Evolutionary conservation across 2,797 vertebrate genomes (phyloP), one percentile per base, ranked within the genome.

Genomic region (Buphagus erythrorhynchus): DNA sequence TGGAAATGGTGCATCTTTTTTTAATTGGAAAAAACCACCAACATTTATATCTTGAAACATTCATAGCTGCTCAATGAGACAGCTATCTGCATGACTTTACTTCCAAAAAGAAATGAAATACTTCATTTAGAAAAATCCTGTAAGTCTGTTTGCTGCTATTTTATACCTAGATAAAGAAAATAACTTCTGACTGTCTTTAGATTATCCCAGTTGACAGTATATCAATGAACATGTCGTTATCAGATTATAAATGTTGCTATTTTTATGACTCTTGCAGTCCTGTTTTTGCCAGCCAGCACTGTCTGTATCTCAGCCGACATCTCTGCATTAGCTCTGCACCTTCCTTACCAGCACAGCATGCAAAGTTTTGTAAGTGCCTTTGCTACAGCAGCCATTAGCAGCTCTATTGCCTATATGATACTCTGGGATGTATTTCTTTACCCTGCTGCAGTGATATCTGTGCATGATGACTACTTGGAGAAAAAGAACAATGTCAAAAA

Each of bases 81-180:
- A 87, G 12, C 40, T 79, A n/a, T 63, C 71, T 67, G 22, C 46
- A 48, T 58, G 33, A n/a, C 18, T 68, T 93, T 87, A 24, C 40
- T 87, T 86, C 79, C 71, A 76, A 75, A 45, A 93, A 88, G 46
- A 57, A 46, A 19, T 29, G 13, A 49, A 77, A 62, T 71, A 25
- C 36, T 62, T 22, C 17, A 22, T 61, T 90, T 58, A 46, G 54
- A 49, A 84, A 95, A 90, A 38, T n/a, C 28, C 35, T 51, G 13
- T 49, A 63, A 90, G 84, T 26, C 29, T 68, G 57, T 72, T 78
- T 85, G 63, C 46, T 58, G 43, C 36, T 59, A 26, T 73, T 73
- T 90, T 67, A 16, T 58, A 66, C 42, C 31, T 36, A 93, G 78
- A 78, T 79, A 92, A 95, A 77, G 58, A 59, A 93, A 92, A 93